Base-by-base conservation (phyloP, 2,797 vertebrate genomes). In the Gallinago stenura region DNA sequence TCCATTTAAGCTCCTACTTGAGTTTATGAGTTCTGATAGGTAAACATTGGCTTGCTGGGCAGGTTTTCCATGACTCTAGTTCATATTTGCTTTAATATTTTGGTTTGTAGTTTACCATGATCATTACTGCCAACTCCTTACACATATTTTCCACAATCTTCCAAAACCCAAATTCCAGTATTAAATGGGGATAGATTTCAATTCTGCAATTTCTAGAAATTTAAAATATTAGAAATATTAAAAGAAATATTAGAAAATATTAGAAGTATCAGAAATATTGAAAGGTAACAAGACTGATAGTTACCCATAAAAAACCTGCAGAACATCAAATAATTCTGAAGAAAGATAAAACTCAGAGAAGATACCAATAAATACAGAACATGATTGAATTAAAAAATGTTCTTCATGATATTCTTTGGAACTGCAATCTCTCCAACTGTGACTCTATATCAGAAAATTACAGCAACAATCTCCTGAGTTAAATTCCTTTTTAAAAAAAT, bases 21-120 rank as follows among this genome's bases (percentile, higher is more conserved):
- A 53, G 56, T 84, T 87, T 84, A 41, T 53, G 43, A 68, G 8
- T 83, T 65, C 43, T 70, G 30, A 81, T 93, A 89, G 35, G 71
- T 92, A 88, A 87, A 66, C 41, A n/a, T 33, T 84, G 43, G 16
- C 31, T 88, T 45, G 53, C 46, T 25, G 7, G 26, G 24, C 24
- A 77, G 3, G 7, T 70, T 90, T 95, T 88, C 41, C 68, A 65
- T 53, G 26, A 62, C 14, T 96, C 21, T 80, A 71, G 88, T 90
- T 92, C 21, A 37, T 80, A 81, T 43, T 79, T 71, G 7, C 26
- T 89, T 93, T 89, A 95, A 43, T 81, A 51, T 91, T 95, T 90
- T 80, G 11, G 18, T 85, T 84, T 90, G 53, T 75, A 37, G 28
- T 77, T 92, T 94, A 77, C 41, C 37, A 51, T 39, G 46, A 4